Conservation (phyloP, 2,888 invertebrate genomes). For the Lamellibrachia satsuma region DNA sequence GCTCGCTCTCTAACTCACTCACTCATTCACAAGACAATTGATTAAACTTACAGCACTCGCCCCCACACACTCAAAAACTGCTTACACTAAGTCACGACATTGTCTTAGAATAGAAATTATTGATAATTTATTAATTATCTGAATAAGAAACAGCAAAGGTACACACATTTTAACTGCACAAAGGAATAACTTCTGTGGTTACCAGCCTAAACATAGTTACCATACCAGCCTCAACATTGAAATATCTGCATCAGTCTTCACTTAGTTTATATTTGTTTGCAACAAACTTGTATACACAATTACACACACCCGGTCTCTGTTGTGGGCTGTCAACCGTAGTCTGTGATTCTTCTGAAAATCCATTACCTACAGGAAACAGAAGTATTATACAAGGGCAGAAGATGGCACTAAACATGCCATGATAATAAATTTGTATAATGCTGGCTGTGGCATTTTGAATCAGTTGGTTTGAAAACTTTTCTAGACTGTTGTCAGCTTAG, state of each 20-base stretch:
- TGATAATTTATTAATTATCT: conserved; percentile 18
- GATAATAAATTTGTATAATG: not conserved
- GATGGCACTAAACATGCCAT: not conserved
- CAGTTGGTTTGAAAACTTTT: no score
- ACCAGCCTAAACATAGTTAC: not conserved
- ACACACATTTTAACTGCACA: not conserved
- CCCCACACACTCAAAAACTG: no score
- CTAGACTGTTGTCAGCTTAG: no score
- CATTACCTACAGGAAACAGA: conserved; percentile 41
- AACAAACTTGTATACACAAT: not conserved
- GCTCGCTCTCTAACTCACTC: no score
- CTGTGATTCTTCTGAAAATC: conserved; percentile 52
- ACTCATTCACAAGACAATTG: not conserved
- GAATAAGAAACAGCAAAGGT: not conserved
- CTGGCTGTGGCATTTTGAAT: not conserved
- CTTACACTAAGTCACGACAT: not conserved
- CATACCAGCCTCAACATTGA: not conserved
- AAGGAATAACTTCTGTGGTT: not conserved
- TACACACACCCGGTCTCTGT: conserved; percentile 43
- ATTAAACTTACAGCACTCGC: not conserved
- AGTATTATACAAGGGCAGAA: not conserved
- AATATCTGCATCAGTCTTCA: not conserved
- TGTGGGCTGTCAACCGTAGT: conserved; percentile 42
- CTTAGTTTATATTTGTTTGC: no score
- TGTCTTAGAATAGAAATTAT: not conserved